phyloP scores from a whole-genome alignment of 2,888 invertebrate species.

The Eupithecia inturbata region DNA sequence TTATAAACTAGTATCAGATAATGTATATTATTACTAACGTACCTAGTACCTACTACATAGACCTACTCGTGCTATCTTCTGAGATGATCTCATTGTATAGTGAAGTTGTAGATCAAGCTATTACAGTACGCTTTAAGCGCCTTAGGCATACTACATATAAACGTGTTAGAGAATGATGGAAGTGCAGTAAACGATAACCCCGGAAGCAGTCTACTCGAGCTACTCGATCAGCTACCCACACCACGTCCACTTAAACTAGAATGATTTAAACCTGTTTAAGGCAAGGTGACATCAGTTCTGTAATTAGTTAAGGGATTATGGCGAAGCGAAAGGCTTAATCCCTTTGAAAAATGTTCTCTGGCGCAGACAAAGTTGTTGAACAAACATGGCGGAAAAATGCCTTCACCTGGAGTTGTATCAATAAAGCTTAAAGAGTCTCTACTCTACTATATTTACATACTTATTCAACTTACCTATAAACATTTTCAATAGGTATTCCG shows the following conservation, averaged over 20 bases:
- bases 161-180: conserved; percentile 19
- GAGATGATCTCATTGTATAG: neutral
- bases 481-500: neutral
- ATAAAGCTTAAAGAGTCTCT: neutral
- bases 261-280: conserved; percentile 35
- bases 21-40: neutral
- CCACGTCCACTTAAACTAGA: conserved; percentile 19
- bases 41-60: no score
- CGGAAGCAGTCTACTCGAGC: conserved; percentile 20
- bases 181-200: conserved; percentile 22
- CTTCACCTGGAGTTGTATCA: neutral
- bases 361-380: conserved; percentile 53
- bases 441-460: neutral
- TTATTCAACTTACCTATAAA: neutral
- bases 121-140: neutral
- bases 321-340: conserved; percentile 52
- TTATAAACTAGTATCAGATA: neutral
- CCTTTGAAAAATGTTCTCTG: conserved; percentile 61
- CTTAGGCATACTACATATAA: conserved; percentile 14
- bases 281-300: conserved; percentile 52
- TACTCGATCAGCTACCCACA: conserved; percentile 31
- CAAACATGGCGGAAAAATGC: conserved; percentile 59
- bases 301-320: conserved; percentile 58
- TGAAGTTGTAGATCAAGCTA: conserved; percentile 2
- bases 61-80: neutral